Evolutionary conservation across 2,797 vertebrate species (phyloP).

Genomic region (Capromys pilorides): DNA sequence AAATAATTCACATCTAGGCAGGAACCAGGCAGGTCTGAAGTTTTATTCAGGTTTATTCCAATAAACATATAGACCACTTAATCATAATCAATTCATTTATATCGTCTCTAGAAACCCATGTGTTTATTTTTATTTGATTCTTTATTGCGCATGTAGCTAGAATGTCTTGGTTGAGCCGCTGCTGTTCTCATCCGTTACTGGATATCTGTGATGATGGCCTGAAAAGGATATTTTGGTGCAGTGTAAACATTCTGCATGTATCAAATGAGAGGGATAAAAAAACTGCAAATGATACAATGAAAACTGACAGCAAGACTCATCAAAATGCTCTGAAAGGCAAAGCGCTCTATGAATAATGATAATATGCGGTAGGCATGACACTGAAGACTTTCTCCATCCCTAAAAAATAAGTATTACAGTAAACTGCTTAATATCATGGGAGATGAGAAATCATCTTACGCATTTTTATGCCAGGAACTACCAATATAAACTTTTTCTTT

Average conservation of each 20-base stretch:
- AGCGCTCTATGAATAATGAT: neutral
- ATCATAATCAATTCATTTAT: neutral
- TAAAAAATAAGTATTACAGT: neutral
- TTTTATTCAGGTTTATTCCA: neutral
- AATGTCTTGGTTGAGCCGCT: neutral
- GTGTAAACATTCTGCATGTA: neutral
- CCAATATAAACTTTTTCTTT: neutral
- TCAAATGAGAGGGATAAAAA: constrained; percentile 17
- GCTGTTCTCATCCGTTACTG: neutral
- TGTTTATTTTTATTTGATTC: neutral
- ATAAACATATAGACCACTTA: neutral
- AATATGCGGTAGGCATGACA: neutral
- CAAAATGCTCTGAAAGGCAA: constrained; percentile 30
- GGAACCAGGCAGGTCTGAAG: neutral
- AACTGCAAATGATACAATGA: neutral
- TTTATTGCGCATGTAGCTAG: neutral
- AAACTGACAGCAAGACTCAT: constrained; percentile 1
- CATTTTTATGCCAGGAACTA: neutral
- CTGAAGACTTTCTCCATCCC: neutral
- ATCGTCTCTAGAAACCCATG: neutral
- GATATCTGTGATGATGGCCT: neutral
- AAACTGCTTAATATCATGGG: neutral
- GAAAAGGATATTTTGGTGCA: neutral
- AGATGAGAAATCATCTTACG: neutral
- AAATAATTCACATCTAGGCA: neutral